A percentile compares a stretch with the other conserved stretches of the same genome.
These are phyloP conservation scores for Drosophila eugracilis DNA, from an alignment of 1,140 invertebrate species.

Conservation along the genomic window DNA sequence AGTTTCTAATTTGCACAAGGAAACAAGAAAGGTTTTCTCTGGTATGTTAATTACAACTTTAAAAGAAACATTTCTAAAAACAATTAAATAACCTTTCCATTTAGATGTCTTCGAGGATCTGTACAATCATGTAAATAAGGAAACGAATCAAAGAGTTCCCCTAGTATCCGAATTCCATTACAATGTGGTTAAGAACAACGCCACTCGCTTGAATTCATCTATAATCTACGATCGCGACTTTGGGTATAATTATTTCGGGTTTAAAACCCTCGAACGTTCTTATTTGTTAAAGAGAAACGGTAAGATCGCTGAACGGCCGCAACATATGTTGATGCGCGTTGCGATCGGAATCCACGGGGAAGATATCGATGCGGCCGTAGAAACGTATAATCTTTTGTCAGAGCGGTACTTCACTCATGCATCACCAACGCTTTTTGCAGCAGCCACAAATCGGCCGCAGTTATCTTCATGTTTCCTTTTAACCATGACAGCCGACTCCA, in stretches of 20 bases:
- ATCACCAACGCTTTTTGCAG: conserved; percentile 98
- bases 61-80: no score
- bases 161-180: conserved; percentile 95
- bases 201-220: conserved; percentile 95
- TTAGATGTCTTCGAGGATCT: conserved; percentile 97
- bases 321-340: conserved; percentile 99
- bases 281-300: conserved; percentile 97
- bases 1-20: conserved; percentile 98
- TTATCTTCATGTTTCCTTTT: conserved; percentile 98
- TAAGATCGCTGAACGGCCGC: conserved; percentile 98
- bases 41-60: conserved; percentile 86
- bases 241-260: conserved; percentile 99
- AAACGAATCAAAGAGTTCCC: conserved; percentile 89
- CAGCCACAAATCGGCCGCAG: conserved; percentile 96
- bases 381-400: conserved; percentile 98
- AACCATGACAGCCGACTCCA: conserved; percentile 98
- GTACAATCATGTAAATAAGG: conserved; percentile 90
- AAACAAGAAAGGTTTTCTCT: conserved; percentile 95
- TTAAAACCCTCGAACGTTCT: conserved; percentile 98
- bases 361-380: conserved; percentile 96
- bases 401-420: conserved; percentile 99
- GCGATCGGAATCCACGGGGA: conserved; percentile 98
- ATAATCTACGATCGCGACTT: conserved; percentile 99
- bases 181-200: conserved; percentile 94
- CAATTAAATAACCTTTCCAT: neutral